These are phyloP conservation scores for Microcebus murinus DNA, from an alignment of 2,113 vertebrate genomes.

Conservation along the genomic window DNA sequence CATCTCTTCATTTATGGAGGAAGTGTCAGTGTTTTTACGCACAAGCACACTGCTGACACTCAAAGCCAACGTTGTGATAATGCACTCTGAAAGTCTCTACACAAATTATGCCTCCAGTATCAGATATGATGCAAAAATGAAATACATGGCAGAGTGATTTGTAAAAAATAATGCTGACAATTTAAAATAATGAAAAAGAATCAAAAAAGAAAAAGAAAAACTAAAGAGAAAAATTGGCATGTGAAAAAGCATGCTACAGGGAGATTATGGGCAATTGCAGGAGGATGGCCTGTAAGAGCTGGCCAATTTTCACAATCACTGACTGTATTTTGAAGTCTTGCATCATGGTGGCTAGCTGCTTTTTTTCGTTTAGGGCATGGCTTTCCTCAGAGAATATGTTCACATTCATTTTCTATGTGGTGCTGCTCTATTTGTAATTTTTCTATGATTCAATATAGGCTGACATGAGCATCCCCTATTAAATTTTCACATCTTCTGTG, in stretches of 20 bases:
- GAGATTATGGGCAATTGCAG: not conserved
- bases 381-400: not conserved
- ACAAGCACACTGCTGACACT: not conserved
- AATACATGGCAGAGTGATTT: not conserved
- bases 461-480: not conserved
- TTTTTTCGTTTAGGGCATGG: not conserved
- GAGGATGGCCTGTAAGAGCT: not conserved
- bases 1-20: not conserved
- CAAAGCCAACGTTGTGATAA: not conserved
- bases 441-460: not conserved
- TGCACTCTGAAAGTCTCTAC: not conserved
- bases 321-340: not conserved
- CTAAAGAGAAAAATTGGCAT: not conserved
- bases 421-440: not conserved
- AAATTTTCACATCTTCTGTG: not conserved
- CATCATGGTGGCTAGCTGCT: not conserved
- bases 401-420: not conserved
- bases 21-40: not conserved
- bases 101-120: not conserved
- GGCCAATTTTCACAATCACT: not conserved
- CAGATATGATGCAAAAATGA: not conserved
- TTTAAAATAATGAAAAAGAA: not conserved
- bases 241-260: not conserved
- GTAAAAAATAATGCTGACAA: not conserved
- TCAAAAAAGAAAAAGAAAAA: not conserved